These are phyloP conservation scores for Artibeus lituratus DNA, from an alignment of 2,797 vertebrate genomes.

Conservation along the genomic window DNA sequence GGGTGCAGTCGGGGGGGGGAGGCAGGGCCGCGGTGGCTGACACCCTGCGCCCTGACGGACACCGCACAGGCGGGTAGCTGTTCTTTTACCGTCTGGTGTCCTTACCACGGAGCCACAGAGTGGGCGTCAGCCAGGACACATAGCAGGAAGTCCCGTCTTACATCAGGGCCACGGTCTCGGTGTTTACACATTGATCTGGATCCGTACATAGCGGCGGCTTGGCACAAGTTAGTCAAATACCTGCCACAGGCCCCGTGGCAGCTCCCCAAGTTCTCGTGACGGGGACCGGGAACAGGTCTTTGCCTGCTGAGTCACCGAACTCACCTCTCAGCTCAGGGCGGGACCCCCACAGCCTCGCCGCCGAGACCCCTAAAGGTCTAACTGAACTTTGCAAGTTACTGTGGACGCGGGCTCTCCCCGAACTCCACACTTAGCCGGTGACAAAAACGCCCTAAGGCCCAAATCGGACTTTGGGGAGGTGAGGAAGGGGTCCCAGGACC, in stretches of 20 bases:
- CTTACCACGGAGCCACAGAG: neutral
- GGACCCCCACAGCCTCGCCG: neutral
- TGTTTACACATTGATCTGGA: slow-evolving; percentile 62
- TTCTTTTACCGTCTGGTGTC: neutral
- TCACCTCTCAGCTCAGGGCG: neutral
- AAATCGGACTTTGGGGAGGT: slow-evolving; percentile 32
- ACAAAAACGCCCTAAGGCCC: neutral
- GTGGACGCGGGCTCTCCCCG: slow-evolving; percentile 29
- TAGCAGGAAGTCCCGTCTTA: slow-evolving; percentile 19
- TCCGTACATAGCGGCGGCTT: slow-evolving; percentile 59
- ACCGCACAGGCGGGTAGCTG: accelerated
- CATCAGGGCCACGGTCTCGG: slow-evolving; percentile 45
- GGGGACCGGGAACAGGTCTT: neutral
- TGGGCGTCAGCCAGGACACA: slow-evolving; percentile 54
- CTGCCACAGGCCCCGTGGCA: slow-evolving; percentile 43
- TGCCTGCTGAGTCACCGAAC: neutral
- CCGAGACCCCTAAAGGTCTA: neutral
- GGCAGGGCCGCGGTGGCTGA: neutral
- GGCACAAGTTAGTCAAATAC: slow-evolving; percentile 67
- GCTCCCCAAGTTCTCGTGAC: slow-evolving; percentile 33
- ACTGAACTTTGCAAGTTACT: slow-evolving; percentile 82
- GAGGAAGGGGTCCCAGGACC: neutral
- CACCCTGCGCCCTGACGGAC: neutral
- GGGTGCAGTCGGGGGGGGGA: neutral
- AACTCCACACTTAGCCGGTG: slow-evolving; percentile 36